phyloP scores from a whole-genome alignment of 2,113 vertebrate species.

The Sterrhoptilus dennistouni region DNA sequence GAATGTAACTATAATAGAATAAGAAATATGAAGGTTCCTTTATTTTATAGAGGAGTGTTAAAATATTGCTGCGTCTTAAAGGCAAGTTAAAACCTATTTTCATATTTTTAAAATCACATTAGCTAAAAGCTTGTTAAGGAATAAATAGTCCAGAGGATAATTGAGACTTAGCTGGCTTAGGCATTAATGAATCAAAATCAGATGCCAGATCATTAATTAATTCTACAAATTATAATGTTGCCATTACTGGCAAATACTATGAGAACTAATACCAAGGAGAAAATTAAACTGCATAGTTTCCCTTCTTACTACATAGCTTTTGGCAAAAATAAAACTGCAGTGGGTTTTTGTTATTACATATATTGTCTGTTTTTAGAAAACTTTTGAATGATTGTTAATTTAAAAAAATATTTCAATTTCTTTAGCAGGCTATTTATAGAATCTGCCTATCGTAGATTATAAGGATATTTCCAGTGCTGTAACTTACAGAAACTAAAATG shows the following conservation, averaged over 20 bases:
- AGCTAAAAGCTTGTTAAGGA: constrained; percentile 72
- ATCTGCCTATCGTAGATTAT: constrained; percentile 6
- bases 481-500: background rate
- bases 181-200: constrained; percentile 74
- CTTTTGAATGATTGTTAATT: background rate
- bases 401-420: background rate
- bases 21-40: background rate
- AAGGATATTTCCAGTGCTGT: constrained; percentile 12
- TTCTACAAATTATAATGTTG: constrained; percentile 72
- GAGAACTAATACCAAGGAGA: constrained; percentile 50
- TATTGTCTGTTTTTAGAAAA: background rate
- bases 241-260: constrained; percentile 48
- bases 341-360: background rate
- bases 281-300: constrained; percentile 51
- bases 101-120: constrained; percentile 68
- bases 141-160: constrained; percentile 71
- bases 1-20: background rate
- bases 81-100: constrained; percentile 62
- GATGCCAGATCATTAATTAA: constrained; percentile 74
- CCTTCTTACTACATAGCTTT: background rate
- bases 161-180: constrained; percentile 72
- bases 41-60: constrained; percentile 29
- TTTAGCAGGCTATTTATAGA: constrained; percentile 8
- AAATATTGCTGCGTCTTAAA: constrained; percentile 33
- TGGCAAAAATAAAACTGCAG: constrained; percentile 1